Percentiles rank a stretch among this genome's conserved stretches.
Conservation (phyloP, 2,113 vertebrate genomes). For the Sturnus vulgaris region DNA sequence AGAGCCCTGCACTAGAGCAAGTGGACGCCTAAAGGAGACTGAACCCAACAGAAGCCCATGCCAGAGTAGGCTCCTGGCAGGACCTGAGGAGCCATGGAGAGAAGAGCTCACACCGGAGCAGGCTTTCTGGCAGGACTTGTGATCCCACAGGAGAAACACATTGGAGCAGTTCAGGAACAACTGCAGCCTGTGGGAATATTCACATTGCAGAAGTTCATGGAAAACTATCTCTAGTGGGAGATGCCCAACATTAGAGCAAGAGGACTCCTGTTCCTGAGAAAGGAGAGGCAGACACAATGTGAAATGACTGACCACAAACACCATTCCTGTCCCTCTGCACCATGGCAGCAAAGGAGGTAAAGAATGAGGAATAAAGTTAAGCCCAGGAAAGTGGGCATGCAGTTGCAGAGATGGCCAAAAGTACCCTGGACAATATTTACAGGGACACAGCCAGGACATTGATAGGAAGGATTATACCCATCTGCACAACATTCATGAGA, state of each 20-base stretch:
- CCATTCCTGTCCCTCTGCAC: background rate
- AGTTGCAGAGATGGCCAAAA: background rate
- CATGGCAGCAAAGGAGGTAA: background rate
- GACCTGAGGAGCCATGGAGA: background rate
- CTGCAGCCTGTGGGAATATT: background rate
- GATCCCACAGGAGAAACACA: rapidly evolving
- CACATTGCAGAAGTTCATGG: background rate
- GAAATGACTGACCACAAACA: background rate
- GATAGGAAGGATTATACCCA: background rate
- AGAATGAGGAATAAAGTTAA: background rate
- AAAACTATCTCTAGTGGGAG: background rate
- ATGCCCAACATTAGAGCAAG: background rate
- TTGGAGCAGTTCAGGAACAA: background rate
- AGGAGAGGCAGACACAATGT: rapidly evolving
- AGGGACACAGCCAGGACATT: background rate
- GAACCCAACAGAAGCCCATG: rapidly evolving
- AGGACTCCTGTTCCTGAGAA: background rate
- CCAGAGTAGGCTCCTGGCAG: rapidly evolving
- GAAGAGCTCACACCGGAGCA: background rate
- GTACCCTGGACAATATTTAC: background rate
- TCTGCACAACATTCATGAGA: background rate
- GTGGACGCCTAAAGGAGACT: background rate
- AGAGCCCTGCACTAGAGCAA: background rate
- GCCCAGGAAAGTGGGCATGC: background rate
- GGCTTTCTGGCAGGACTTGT: background rate